Evolutionary conservation across 2,113 vertebrate species (phyloP).

Genomic region (Poeciliopsis turrubarensis): DNA sequence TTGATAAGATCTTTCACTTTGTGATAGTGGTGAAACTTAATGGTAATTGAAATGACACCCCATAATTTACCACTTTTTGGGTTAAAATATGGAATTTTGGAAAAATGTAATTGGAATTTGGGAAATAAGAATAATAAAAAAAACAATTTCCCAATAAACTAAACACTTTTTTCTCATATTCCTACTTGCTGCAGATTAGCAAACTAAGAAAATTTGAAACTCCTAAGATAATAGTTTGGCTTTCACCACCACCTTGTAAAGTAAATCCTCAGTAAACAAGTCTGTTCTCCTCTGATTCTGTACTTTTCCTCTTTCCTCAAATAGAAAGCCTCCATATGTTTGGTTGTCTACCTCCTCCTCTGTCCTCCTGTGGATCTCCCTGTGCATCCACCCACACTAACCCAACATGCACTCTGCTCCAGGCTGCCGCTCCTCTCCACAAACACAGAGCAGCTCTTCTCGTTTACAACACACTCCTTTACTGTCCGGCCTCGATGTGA

Average conservation of each 20-base stretch:
- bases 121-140: too few relatives aligned
- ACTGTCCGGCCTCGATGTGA: conserved; percentile 31
- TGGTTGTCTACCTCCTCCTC: conserved; percentile 8
- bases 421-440: conserved; percentile 44
- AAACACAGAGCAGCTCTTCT: conserved; percentile 39
- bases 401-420: conserved; percentile 63
- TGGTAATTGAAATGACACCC: too few relatives aligned
- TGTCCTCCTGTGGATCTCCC: conserved; percentile 45
- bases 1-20: too few relatives aligned
- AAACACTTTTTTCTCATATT: neutral
- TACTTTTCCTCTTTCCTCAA: neutral
- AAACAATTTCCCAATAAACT: neutral
- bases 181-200: neutral
- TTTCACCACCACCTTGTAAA: neutral
- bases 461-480: conserved; percentile 25
- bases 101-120: too few relatives aligned
- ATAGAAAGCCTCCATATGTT: neutral
- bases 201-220: neutral
- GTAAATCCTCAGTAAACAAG: neutral
- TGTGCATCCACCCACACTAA: conserved; percentile 64
- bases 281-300: neutral
- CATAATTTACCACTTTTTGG: too few relatives aligned
- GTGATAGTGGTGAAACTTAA: too few relatives aligned
- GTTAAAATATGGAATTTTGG: too few relatives aligned
- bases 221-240: neutral